phyloP scores from a whole-genome alignment of 2,888 invertebrate species.

The Brenthis daphne region DNA sequence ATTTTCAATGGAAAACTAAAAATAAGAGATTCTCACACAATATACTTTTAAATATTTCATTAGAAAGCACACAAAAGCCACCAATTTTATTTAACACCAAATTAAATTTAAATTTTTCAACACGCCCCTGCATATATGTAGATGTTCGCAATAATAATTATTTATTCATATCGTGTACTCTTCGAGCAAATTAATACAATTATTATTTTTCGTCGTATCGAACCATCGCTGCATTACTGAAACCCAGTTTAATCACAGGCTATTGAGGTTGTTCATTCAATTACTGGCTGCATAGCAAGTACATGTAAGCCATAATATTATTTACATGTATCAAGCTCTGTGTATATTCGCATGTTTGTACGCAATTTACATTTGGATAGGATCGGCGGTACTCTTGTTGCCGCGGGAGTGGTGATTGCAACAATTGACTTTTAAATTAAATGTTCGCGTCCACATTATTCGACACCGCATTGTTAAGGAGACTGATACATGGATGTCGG shows the following conservation, averaged over 20 bases:
- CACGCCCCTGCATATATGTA: not conserved
- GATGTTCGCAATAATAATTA: not conserved
- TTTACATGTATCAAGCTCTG: slow-evolving; percentile 9
- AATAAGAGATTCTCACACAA: no score
- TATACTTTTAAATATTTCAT: slow-evolving; percentile 10
- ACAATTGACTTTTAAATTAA: not conserved
- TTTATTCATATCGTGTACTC: not conserved
- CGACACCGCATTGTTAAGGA: no score
- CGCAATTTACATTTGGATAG: not conserved
- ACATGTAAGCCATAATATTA: not conserved
- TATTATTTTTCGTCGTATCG: slow-evolving; percentile 5
- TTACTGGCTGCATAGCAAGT: not conserved
- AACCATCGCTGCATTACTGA: not conserved
- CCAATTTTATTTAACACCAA: slow-evolving; percentile 2
- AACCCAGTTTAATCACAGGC: slow-evolving; percentile 2
- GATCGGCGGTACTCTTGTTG: no score
- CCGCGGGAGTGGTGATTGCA: not conserved
- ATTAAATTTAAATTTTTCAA: slow-evolving; percentile 4
- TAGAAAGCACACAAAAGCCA: not conserved
- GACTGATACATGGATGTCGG: no score
- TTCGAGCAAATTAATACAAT: not conserved
- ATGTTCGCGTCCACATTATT: no score
- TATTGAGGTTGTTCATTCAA: slow-evolving; percentile 4
- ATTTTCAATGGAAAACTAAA: no score
- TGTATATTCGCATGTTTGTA: not conserved